phyloP scores from a whole-genome alignment of 2,113 vertebrate genomes.

The Phalacrocorax aristotelis region DNA sequence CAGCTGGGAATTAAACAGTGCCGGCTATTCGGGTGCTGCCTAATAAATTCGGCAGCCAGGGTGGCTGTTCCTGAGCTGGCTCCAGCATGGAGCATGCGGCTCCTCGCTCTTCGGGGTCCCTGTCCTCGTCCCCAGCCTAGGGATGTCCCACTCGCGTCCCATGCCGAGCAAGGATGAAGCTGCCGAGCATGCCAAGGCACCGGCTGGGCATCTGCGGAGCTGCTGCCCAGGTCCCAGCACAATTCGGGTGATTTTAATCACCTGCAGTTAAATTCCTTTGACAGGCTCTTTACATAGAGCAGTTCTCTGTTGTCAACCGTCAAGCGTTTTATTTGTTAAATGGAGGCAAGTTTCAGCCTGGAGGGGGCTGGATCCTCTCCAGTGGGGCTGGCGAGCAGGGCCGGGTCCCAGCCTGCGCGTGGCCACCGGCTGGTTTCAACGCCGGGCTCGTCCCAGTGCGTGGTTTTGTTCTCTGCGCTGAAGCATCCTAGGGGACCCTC shows the following conservation, averaged over 20 bases:
- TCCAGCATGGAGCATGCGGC: rapidly evolving
- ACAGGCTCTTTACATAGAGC: background rate
- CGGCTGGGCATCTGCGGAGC: rapidly evolving
- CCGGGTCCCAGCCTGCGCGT: background rate
- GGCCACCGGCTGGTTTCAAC: rapidly evolving
- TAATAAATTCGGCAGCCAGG: background rate
- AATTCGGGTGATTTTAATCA: background rate
- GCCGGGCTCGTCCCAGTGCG: rapidly evolving
- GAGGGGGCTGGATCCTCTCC: background rate
- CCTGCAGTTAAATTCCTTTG: background rate
- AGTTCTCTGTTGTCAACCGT: background rate
- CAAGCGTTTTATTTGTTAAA: background rate
- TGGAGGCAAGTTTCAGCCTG: background rate
- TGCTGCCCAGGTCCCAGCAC: background rate
- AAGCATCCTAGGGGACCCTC: background rate
- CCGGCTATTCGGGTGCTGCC: constrained; percentile 15
- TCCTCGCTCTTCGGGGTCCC: rapidly evolving
- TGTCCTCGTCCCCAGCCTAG: rapidly evolving
- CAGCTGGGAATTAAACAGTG: constrained; percentile 32
- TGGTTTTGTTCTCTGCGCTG: rapidly evolving
- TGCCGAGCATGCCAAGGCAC: rapidly evolving
- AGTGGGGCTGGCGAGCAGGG: background rate
- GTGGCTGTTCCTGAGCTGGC: background rate
- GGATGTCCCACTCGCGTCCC: rapidly evolving
- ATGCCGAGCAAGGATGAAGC: rapidly evolving